A percentile compares a stretch with the other conserved stretches of the same genome.
Conservation (phyloP, 2,113 vertebrate genomes). For the Cepphus grylle region DNA sequence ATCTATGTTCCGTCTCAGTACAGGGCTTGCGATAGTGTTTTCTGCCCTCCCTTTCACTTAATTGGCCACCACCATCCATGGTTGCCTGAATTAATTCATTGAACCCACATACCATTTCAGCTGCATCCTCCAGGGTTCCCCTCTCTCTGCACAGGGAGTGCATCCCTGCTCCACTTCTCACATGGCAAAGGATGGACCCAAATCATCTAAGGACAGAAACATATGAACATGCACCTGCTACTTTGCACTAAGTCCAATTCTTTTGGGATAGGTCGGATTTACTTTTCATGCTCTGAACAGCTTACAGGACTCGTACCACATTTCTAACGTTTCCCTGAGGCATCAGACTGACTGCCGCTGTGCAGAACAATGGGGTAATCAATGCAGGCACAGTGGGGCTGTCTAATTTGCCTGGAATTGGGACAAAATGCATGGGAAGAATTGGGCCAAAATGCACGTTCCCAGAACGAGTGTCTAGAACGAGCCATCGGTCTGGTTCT, state of each 20-base stretch:
- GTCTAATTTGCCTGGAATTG: background rate
- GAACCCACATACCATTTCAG: background rate
- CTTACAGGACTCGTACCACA: background rate
- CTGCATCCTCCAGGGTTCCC: background rate
- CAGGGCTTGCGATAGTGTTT: background rate
- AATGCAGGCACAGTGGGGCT: background rate
- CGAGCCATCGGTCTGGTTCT: background rate
- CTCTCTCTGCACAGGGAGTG: background rate
- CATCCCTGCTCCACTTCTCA: background rate
- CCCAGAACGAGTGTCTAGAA: background rate
- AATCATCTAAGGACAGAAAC: background rate
- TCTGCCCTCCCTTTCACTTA: background rate
- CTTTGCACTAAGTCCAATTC: background rate
- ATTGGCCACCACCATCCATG: rapidly evolving
- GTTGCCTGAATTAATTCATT: background rate
- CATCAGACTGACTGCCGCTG: constrained; percentile 20
- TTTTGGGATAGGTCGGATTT: background rate
- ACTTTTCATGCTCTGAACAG: background rate
- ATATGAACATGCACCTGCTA: background rate
- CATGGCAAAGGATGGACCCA: background rate
- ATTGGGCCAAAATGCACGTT: background rate
- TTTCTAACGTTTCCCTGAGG: constrained; percentile 6
- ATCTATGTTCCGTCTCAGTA: background rate
- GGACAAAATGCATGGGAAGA: background rate
- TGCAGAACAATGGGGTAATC: constrained; percentile 40